Evolutionary conservation across 1,140 invertebrate genomes (phyloP).

Genomic region (Bombus waltoni): DNA sequence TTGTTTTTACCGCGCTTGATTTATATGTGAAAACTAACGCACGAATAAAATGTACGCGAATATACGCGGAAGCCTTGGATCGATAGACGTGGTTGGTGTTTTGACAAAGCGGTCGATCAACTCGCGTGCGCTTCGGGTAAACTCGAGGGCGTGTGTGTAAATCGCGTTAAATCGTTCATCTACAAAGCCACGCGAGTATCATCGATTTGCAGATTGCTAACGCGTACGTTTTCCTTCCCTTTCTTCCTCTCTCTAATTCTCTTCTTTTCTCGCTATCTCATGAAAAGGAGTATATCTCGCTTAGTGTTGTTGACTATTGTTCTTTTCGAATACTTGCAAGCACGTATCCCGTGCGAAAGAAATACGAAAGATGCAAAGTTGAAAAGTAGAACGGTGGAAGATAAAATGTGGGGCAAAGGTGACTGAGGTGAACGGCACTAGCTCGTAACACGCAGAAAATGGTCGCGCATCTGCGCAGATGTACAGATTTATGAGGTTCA

Average conservation of each 20-base stretch:
- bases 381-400: constrained; percentile 8
- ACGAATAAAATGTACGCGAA: background rate
- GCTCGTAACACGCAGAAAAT: constrained; percentile 34
- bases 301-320: background rate
- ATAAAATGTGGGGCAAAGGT: constrained; percentile 64
- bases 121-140: constrained; percentile 35
- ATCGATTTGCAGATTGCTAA: background rate
- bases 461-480: constrained; percentile 64
- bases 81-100: constrained; percentile 28
- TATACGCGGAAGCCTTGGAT: constrained; percentile 9
- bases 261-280: background rate
- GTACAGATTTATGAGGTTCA: constrained; percentile 54
- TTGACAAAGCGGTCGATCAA: constrained; percentile 54
- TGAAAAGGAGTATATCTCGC: too few relatives aligned
- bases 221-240: background rate
- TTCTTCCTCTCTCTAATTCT: background rate
- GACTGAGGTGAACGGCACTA: constrained; percentile 63
- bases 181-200: background rate
- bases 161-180: constrained; percentile 9
- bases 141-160: constrained; percentile 13
- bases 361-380: background rate
- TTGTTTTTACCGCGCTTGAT: background rate
- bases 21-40: background rate
- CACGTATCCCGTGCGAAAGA: background rate
- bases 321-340: background rate